Evolutionary conservation across 2,888 invertebrate genomes (phyloP).

Genomic region (Volucella inanis): DNA sequence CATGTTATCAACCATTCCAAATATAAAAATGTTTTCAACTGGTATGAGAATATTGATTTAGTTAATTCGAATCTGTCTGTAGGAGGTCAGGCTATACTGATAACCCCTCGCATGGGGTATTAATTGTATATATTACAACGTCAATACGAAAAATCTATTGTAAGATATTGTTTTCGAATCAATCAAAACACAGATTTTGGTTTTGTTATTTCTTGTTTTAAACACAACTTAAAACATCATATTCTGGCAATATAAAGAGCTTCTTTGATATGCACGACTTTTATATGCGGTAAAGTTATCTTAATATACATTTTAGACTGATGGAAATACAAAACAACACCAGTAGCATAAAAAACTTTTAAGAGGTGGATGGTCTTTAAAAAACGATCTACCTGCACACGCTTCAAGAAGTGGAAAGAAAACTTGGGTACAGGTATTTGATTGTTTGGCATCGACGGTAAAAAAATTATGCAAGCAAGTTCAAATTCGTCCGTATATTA

Average conservation of each 20-base stretch:
- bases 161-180: neutral
- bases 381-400: too few relatives aligned
- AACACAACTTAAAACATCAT: neutral
- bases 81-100: slow-evolving; percentile 26
- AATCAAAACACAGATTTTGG: neutral
- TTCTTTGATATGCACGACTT: neutral
- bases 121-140: slow-evolving; percentile 8
- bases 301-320: too few relatives aligned
- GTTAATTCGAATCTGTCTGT: neutral
- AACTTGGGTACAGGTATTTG: too few relatives aligned
- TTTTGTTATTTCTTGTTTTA: neutral
- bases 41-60: slow-evolving; percentile 24
- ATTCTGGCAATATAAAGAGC: too few relatives aligned
- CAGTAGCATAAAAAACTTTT: too few relatives aligned
- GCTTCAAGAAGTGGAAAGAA: too few relatives aligned
- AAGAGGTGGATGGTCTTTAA: too few relatives aligned
- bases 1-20: slow-evolving; percentile 10
- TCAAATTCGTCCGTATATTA: too few relatives aligned
- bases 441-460: too few relatives aligned
- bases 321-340: too few relatives aligned
- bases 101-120: slow-evolving; percentile 38
- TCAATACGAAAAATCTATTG: neutral
- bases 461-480: too few relatives aligned
- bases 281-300: too few relatives aligned
- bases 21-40: slow-evolving; percentile 3